Percentiles rank a stretch among this genome's conserved stretches.
Conservation (phyloP, 1,140 invertebrate genomes). For the Psilanteris sp. region DNA sequence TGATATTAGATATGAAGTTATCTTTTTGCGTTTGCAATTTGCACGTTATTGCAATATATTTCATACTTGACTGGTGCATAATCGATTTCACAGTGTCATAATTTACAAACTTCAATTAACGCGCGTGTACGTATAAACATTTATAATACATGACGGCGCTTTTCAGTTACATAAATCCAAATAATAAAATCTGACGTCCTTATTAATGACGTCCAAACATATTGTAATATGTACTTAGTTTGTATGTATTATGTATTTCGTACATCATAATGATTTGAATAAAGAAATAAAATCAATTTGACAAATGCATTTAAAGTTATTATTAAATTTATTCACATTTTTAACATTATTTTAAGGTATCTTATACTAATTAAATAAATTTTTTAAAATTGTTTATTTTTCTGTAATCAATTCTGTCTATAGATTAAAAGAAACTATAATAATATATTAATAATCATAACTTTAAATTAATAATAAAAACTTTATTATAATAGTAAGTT, state of each 20-base stretch:
- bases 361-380: too few relatives aligned
- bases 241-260: slow-evolving; percentile 63
- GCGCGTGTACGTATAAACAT: slow-evolving; percentile 19
- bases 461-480: too few relatives aligned
- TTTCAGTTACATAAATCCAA: slow-evolving; percentile 22
- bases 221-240: slow-evolving; percentile 62
- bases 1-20: too few relatives aligned
- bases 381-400: too few relatives aligned
- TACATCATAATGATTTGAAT: slow-evolving; percentile 55
- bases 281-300: slow-evolving; percentile 46
- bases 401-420: too few relatives aligned
- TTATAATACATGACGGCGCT: slow-evolving; percentile 27
- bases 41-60: slow-evolving; percentile 12
- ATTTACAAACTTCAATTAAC: background rate
- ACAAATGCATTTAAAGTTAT: too few relatives aligned
- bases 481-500: too few relatives aligned
- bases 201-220: slow-evolving; percentile 28
- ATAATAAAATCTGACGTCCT: slow-evolving; percentile 29
- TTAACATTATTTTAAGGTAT: too few relatives aligned
- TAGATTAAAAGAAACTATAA: too few relatives aligned
- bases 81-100: slow-evolving; percentile 38
- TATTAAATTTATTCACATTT: too few relatives aligned
- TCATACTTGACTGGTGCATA: slow-evolving; percentile 40
- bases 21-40: slow-evolving; percentile 13
- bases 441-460: too few relatives aligned